phyloP scores from a whole-genome alignment of 2,113 vertebrate species.

The Meles meles region DNA sequence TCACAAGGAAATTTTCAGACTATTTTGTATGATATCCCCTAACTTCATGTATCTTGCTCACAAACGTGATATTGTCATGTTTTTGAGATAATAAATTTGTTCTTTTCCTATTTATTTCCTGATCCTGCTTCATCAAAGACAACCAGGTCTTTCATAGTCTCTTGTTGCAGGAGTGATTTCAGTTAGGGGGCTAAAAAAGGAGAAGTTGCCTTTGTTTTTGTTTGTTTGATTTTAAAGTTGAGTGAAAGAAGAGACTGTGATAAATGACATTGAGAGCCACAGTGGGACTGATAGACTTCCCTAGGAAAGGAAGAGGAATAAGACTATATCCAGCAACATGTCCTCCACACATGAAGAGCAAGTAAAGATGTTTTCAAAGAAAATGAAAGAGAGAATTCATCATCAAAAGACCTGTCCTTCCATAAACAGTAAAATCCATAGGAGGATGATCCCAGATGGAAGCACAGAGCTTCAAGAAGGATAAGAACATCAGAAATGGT shows the following conservation, averaged over 20 bases:
- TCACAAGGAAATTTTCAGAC: background rate
- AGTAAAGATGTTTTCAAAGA: background rate
- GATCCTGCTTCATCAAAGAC: background rate
- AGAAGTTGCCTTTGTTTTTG: background rate
- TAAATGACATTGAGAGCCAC: background rate
- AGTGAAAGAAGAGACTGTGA: background rate
- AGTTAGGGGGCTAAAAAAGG: background rate
- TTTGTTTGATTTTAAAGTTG: background rate
- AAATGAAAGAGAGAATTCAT: background rate
- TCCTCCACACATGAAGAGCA: slow-evolving; percentile 11
- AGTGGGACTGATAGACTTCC: background rate
- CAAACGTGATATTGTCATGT: background rate
- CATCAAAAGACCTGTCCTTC: background rate
- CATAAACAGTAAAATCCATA: background rate
- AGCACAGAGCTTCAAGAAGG: background rate
- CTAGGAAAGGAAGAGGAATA: background rate
- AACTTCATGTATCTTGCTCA: background rate
- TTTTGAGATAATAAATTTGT: background rate
- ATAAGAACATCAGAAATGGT: background rate
- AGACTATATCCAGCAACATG: background rate
- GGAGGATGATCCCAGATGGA: background rate
- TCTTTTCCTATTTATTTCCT: background rate
- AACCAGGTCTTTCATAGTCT: background rate
- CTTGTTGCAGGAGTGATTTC: background rate
- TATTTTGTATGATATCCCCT: background rate